Base-by-base conservation (phyloP, 2,797 vertebrate genomes). In the Austrolebias charrua region DNA sequence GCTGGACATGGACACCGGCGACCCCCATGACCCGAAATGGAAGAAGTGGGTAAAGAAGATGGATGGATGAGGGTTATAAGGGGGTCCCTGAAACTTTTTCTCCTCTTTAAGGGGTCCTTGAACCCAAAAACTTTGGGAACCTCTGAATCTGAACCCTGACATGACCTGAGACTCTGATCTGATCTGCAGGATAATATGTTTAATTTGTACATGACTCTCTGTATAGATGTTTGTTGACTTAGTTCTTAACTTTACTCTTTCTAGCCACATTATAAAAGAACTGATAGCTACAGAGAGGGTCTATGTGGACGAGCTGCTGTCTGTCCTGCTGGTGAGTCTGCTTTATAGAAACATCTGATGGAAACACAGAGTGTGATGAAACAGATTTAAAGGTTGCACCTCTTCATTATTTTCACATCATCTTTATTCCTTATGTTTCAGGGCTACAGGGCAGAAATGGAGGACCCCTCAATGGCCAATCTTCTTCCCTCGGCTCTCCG, bases 391-490 rank as follows among this genome's bases (percentile, higher is more conserved):
- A 15, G n/a, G 54, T 58, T n/a, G 3, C 12, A n/a, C n/a, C n/a
- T 58, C 13, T 20, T 48, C 14, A 28, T 42, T 53, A 48, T 28
- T 54, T 42, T 59, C 31, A 13, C 8, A 4, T 53, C 8, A 11
- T 28, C 1, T 66, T 4, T 9, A 15, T 18, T 69, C 31, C 53
- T 43, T 55, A 24, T 12, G 55, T 13, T 38, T 68, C 81, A 99
- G 97, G 97, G 96, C 68, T 99, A 99, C 86, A 91, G 94, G 85
- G 94, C 94, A 11, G 95, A 98, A 81, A 98, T 99, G 96, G 96
- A 98, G 63, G 98, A 98, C 78, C 96, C 96, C 0, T 88, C 90
- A 51, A 93, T 96, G 88, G 87, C 91, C 59, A 79, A 90, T 70
- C 94, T 98, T 24, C 91, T 99, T 76, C 96, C 97, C 33, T 82